phyloP scores from a whole-genome alignment of 2,113 vertebrate genomes.

The Pongo abelii region DNA sequence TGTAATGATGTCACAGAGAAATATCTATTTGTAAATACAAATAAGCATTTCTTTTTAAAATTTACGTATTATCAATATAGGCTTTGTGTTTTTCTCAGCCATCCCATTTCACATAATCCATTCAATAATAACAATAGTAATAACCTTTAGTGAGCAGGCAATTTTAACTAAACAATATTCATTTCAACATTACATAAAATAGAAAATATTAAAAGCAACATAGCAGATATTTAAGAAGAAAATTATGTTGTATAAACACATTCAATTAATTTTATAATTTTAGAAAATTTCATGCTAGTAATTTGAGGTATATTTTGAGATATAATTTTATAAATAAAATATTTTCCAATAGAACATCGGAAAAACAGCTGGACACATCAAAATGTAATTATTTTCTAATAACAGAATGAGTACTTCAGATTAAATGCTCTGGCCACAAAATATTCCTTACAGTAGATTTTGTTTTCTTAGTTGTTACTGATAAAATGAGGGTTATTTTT shows the following conservation, averaged over 20 bases:
- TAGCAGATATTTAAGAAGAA: background rate
- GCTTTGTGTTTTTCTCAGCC: background rate
- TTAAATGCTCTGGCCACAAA: background rate
- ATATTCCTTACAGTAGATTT: background rate
- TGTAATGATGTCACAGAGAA: background rate
- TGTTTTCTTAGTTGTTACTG: background rate
- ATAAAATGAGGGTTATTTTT: background rate
- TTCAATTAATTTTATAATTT: background rate
- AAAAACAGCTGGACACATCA: background rate
- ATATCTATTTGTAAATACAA: background rate
- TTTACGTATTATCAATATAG: background rate
- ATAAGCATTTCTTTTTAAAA: background rate
- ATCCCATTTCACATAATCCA: background rate
- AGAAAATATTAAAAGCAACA: background rate
- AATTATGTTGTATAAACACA: background rate
- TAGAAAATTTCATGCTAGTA: background rate
- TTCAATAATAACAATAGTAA: background rate
- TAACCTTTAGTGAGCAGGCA: background rate
- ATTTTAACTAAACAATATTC: background rate
- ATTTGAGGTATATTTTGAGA: background rate
- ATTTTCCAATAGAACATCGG: fast-evolving
- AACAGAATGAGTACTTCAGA: background rate
- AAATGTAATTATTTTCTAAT: background rate
- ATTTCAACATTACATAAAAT: background rate
- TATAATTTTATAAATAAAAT: background rate